Conservation (phyloP, 2,113 vertebrate species). For the Tetrao urogallus region DNA sequence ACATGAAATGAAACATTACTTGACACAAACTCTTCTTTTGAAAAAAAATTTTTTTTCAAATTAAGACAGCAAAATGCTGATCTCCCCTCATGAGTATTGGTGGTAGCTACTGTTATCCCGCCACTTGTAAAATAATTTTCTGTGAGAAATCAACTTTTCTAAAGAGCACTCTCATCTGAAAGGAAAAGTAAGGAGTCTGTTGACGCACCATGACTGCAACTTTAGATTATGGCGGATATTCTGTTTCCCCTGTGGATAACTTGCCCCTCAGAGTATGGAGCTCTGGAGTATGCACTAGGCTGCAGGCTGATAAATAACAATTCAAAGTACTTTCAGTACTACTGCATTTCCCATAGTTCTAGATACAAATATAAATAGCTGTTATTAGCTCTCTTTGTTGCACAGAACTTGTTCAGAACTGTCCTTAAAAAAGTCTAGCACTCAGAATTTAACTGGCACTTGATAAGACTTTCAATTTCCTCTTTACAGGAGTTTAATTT, state of each 20-base stretch:
- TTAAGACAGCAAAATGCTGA: neutral
- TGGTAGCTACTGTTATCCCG: neutral
- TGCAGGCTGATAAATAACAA: neutral
- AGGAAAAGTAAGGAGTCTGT: neutral
- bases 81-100: neutral
- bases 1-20: neutral
- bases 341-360: neutral
- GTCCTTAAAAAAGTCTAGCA: neutral
- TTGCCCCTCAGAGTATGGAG: neutral
- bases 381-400: neutral
- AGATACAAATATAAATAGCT: neutral
- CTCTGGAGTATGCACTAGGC: neutral
- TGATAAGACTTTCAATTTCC: conserved; percentile 40
- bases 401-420: neutral
- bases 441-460: neutral
- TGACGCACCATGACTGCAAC: neutral
- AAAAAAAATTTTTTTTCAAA: neutral
- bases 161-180: neutral
- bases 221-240: neutral
- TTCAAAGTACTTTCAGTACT: neutral
- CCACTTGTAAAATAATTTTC: neutral
- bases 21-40: neutral
- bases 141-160: neutral
- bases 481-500: conserved; percentile 27
- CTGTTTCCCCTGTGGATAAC: neutral